phyloP scores from a whole-genome alignment of 2,888 invertebrate genomes.

The Luffia ferchaultella region DNA sequence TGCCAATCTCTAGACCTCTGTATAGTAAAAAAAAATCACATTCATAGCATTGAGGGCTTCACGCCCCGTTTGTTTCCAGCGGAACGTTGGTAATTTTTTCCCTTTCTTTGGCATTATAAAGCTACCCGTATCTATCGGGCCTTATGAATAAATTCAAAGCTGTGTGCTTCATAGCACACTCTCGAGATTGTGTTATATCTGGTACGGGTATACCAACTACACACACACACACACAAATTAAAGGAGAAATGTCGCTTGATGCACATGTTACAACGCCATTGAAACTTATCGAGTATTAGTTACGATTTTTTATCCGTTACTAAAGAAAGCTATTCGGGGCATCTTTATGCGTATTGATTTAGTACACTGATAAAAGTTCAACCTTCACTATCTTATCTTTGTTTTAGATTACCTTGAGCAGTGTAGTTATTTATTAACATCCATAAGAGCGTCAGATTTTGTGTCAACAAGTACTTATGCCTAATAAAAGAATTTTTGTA shows the following conservation, averaged over 20 bases:
- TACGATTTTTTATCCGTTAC: not conserved
- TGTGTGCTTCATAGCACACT: no score
- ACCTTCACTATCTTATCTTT: not conserved
- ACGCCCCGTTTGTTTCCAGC: not conserved
- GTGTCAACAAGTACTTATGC: no score
- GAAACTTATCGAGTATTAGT: not conserved
- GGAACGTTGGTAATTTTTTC: not conserved
- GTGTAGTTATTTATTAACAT: no score
- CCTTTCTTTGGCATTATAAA: not conserved
- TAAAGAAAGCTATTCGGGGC: not conserved
- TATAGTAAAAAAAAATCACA: not conserved
- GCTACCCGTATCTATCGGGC: not conserved
- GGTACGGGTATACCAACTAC: no score
- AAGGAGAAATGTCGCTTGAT: no score
- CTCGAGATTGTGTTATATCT: no score
- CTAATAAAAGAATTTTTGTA: no score
- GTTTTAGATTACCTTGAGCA: no score
- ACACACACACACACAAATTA: no score
- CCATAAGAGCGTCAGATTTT: no score
- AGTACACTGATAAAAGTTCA: not conserved
- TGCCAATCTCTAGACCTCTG: not conserved
- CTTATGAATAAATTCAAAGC: no score
- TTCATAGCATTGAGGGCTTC: not conserved
- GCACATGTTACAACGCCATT: not conserved
- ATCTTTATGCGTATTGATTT: not conserved